phyloP scores from a whole-genome alignment of 2,888 invertebrate species.

The Stenurella melanura region DNA sequence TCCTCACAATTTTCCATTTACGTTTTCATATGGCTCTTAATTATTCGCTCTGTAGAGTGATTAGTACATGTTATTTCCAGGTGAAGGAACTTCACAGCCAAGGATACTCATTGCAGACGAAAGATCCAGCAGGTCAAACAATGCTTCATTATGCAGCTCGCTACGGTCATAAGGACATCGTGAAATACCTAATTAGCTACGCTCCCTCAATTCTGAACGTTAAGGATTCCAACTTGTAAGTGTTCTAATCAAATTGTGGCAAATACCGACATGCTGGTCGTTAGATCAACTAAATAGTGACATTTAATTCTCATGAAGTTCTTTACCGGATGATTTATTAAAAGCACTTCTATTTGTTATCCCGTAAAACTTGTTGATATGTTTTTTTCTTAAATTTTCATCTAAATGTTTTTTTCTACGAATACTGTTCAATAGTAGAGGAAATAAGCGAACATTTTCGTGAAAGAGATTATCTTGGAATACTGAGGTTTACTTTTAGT shows the following conservation, averaged over 20 bases:
- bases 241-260: conserved; percentile 41
- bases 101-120: conserved; percentile 89
- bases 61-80: conserved; percentile 71
- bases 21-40: neutral
- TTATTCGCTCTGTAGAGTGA: conserved; percentile 1
- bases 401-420: too few species aligned
- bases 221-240: conserved; percentile 89
- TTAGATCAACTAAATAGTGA: neutral
- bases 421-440: too few species aligned
- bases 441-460: too few species aligned
- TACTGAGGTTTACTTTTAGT: too few species aligned
- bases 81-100: conserved; percentile 88
- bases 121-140: conserved; percentile 90
- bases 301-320: neutral
- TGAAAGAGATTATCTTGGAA: too few species aligned
- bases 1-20: neutral
- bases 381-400: too few species aligned
- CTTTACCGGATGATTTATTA: neutral
- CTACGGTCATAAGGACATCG: conserved; percentile 92
- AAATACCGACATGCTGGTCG: neutral
- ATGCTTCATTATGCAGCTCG: conserved; percentile 92
- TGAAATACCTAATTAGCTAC: conserved; percentile 90
- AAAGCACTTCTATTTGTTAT: too few species aligned
- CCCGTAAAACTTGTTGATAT: too few species aligned
- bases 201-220: conserved; percentile 91